A percentile compares a stretch with the other conserved stretches of the same genome.
Conservation (phyloP, 53 echinoderm and acorn worm species). For the Holothuria leucospilota region DNA sequence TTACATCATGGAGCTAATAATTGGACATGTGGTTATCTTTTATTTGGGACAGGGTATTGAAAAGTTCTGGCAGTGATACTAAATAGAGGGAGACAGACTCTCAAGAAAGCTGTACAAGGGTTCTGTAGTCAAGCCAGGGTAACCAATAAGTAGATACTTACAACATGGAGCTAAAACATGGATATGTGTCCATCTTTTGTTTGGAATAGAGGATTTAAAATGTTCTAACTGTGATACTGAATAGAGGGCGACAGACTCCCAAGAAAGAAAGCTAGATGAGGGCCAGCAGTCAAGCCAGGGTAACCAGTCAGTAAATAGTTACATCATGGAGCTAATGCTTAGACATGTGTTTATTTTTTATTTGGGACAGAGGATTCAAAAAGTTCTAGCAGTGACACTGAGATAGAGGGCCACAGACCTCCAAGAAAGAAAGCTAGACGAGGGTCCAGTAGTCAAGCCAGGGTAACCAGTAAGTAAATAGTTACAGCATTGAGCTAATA, state of each 20-base stretch:
- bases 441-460: not conserved
- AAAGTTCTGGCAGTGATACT: too few species aligned
- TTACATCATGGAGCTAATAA: too few species aligned
- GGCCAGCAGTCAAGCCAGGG: not conserved
- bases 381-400: constrained; percentile 55
- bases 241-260: constrained; percentile 21
- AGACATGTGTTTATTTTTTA: too few species aligned
- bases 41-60: too few species aligned
- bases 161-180: too few species aligned
- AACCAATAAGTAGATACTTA: not conserved
- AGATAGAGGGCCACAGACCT: constrained; percentile 5
- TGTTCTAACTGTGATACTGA: constrained; percentile 57
- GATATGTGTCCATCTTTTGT: too few species aligned
- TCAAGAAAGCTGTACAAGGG: not conserved
- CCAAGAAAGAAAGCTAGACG: constrained; percentile 13
- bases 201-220: not conserved
- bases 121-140: not conserved
- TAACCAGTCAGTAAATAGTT: too few species aligned
- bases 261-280: constrained; percentile 9
- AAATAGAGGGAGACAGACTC: too few species aligned
- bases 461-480: not conserved
- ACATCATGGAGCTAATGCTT: too few species aligned
- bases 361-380: not conserved
- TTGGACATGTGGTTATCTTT: too few species aligned
- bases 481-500: too few species aligned